Conservation (phyloP, 2,797 vertebrate genomes). For the Syncerus caffer region DNA sequence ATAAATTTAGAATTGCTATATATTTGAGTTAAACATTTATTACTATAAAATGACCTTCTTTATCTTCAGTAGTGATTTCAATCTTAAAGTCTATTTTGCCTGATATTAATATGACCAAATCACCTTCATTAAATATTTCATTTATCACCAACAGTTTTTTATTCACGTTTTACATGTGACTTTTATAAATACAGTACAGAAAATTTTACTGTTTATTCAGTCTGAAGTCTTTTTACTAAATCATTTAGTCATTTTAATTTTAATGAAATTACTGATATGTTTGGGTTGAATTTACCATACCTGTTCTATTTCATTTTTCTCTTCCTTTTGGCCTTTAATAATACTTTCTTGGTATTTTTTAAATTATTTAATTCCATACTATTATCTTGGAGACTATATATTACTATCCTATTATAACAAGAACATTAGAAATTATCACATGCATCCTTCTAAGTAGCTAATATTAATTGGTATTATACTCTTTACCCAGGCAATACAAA, state of each 20-base stretch:
- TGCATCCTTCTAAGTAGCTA: not conserved
- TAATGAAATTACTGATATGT: constrained; percentile 4
- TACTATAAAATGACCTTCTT: not conserved
- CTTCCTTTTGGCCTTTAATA: not conserved
- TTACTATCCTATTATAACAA: not conserved
- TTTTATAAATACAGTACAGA: constrained; percentile 17
- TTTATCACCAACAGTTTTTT: not conserved
- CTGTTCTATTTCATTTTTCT: not conserved
- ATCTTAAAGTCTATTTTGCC: not conserved
- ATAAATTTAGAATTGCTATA: not conserved
- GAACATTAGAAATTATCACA: not conserved
- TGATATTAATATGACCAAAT: not conserved
- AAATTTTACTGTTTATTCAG: constrained; percentile 13
- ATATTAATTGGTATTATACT: not conserved
- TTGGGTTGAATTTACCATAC: not conserved
- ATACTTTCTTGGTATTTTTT: not conserved
- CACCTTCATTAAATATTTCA: not conserved
- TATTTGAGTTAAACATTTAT: not conserved
- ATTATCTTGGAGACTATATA: constrained; percentile 16
- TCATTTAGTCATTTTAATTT: constrained; percentile 2
- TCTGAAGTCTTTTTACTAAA: constrained; percentile 32
- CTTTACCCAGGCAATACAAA: not conserved
- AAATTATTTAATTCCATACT: not conserved
- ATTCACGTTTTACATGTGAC: not conserved
- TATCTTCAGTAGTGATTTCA: not conserved